Conservation (phyloP, 2,113 vertebrate species). For the Galeopterus variegatus region DNA sequence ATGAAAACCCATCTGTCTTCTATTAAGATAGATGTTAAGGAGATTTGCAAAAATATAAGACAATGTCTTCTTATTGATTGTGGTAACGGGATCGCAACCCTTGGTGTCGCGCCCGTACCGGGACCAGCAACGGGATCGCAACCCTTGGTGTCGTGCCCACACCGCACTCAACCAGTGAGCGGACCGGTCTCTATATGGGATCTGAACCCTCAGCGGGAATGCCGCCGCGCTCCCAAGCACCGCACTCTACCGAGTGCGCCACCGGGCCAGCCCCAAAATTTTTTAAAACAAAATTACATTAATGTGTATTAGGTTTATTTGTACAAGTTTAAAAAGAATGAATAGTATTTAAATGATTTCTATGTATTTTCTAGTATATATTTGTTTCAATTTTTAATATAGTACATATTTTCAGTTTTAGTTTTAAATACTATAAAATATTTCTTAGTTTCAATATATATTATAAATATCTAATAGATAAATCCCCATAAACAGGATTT, state of each 20-base stretch:
- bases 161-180: too few relatives aligned
- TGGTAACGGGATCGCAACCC: too few relatives aligned
- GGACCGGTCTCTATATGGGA: too few relatives aligned
- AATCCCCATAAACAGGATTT: slow-evolving; percentile 22
- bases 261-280: too few relatives aligned
- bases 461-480: background rate
- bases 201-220: too few relatives aligned
- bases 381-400: background rate
- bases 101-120: too few relatives aligned
- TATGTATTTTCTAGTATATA: background rate
- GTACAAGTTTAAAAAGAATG: background rate
- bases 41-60: background rate
- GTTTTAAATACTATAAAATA: background rate
- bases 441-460: slow-evolving; percentile 41
- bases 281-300: background rate
- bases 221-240: too few relatives aligned
- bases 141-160: too few relatives aligned
- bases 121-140: too few relatives aligned
- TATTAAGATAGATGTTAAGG: background rate
- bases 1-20: background rate
- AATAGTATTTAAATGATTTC: background rate
- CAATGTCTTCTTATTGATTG: background rate
- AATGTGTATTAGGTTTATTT: background rate
- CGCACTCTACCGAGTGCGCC: too few relatives aligned
- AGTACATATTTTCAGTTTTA: background rate